Conservation (phyloP, 2,113 vertebrate species). For the Pelodiscus sinensis region DNA sequence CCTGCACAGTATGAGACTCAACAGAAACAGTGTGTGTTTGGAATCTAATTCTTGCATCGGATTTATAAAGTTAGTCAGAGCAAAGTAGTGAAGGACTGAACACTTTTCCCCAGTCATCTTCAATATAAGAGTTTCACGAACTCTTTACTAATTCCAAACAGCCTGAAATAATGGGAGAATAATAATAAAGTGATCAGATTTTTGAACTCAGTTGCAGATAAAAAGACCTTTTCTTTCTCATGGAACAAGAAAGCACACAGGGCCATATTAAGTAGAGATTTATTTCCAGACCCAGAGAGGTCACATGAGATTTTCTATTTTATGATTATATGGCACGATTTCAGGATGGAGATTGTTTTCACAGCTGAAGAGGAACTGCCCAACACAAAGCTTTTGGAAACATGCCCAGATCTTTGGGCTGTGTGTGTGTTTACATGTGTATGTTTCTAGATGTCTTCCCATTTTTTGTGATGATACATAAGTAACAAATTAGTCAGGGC, state of each 20-base stretch:
- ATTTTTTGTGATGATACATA: constrained; percentile 45
- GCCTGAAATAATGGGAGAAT: not conserved
- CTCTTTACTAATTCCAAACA: not conserved
- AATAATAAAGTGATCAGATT: constrained; percentile 15
- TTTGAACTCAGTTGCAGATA: not conserved
- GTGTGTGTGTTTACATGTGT: constrained; percentile 56
- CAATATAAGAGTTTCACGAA: not conserved
- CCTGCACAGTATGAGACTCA: not conserved
- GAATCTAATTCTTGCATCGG: not conserved
- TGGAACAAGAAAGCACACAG: constrained; percentile 3
- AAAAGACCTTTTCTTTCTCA: not conserved
- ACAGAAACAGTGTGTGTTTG: not conserved
- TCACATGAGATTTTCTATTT: constrained; percentile 62
- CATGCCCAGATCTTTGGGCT: constrained; percentile 63
- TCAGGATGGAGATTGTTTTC: constrained; percentile 74
- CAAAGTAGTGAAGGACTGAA: not conserved
- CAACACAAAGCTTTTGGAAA: constrained; percentile 67
- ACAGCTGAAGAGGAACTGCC: constrained; percentile 74
- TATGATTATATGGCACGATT: constrained; percentile 62
- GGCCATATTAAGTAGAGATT: constrained; percentile 6
- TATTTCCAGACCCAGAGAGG: constrained; percentile 51
- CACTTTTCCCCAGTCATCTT: not conserved
- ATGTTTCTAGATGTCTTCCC: constrained; percentile 59
- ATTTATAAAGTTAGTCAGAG: not conserved
- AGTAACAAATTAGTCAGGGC: constrained; percentile 22